Conservation (phyloP, 2,797 vertebrate species). For the Spinibarbus caldwelli region DNA sequence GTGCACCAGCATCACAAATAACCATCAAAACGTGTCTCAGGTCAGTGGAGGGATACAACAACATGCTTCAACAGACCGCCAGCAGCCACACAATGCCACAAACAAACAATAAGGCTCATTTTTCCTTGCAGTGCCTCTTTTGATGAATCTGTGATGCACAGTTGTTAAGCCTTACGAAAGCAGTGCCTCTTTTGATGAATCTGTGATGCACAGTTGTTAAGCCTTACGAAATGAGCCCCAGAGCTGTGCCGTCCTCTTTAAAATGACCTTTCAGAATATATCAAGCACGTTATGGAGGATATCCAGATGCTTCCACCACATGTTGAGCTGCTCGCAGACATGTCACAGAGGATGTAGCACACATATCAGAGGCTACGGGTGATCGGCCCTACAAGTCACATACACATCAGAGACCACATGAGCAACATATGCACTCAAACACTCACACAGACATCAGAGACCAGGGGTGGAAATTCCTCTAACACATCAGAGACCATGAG, state of each 20-base stretch:
- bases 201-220: slow-evolving; percentile 32
- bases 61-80: slow-evolving; percentile 15
- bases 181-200: neutral
- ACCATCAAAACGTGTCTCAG: slow-evolving; percentile 36
- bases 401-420: slow-evolving; percentile 28
- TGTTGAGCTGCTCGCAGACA: slow-evolving; percentile 42
- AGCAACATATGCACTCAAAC: neutral
- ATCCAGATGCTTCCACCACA: slow-evolving; percentile 55
- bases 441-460: slow-evolving; percentile 22
- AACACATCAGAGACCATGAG: neutral
- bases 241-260: slow-evolving; percentile 29
- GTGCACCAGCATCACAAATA: slow-evolving; percentile 44
- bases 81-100: neutral
- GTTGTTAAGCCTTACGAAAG: slow-evolving; percentile 14
- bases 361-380: slow-evolving; percentile 43
- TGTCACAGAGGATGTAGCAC: slow-evolving; percentile 49
- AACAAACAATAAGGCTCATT: slow-evolving; percentile 11
- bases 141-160: slow-evolving; percentile 23
- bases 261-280: slow-evolving; percentile 53
- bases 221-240: neutral
- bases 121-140: slow-evolving; percentile 2
- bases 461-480: neutral
- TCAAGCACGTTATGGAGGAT: slow-evolving; percentile 40
- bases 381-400: slow-evolving; percentile 33
- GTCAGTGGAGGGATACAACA: slow-evolving; percentile 43